Evolutionary conservation across 2,888 invertebrate genomes (phyloP), one percentile per base, ranked within the genome.

Genomic region (Aporophyla lueneburgensis): DNA sequence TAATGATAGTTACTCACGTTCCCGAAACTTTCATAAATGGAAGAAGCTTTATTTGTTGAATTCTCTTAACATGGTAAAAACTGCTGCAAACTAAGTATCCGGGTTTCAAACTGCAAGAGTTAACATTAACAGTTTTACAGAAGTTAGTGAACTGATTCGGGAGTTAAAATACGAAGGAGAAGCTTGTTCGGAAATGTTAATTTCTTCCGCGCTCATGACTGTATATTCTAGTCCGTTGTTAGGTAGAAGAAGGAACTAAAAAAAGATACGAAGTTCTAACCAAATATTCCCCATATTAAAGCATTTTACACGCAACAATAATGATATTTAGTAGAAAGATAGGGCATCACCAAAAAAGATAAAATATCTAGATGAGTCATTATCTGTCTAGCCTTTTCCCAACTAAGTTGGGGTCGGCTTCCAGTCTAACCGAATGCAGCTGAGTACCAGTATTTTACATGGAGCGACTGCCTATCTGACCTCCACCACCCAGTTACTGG

Each of bases 81-180:
- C 16, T 33, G 53, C 14, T 63, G 10, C 21, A 62, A 46, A 21
- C 16, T 63, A 5, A 65, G 16, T 46, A 51, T 6, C 24, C 7
- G 21, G 24, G 63, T 46, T 65, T 21, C 1, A 10, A 65, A 21
- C 5, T 40, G 24, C 66, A 54, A 69, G 19, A 27, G 12, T 68
- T 59, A 10, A 59, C 49, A 54, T 74, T 1, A 65, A 16, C 12
- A 62, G 65, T 66, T 75, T 61, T 24, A 7, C 5, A 19, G 65
- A 70, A 80, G 56, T 70, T 75, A 10, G 7, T 53, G 40, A 75
- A 70, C 66, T 46, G 59, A 66, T 70, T 56, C 59, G 19, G 4
- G 43, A 74, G 54, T 74, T 80, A 27, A 49, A 67, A 74, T 53
- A 46, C 24, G 43, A 63, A 71, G n/a, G 54, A 58, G 5, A 46